A percentile compares a stretch with the other conserved stretches of the same genome.
These are phyloP conservation scores for Dolichotis patagonum DNA, from an alignment of 2,113 vertebrate species.

Conservation along the genomic window DNA sequence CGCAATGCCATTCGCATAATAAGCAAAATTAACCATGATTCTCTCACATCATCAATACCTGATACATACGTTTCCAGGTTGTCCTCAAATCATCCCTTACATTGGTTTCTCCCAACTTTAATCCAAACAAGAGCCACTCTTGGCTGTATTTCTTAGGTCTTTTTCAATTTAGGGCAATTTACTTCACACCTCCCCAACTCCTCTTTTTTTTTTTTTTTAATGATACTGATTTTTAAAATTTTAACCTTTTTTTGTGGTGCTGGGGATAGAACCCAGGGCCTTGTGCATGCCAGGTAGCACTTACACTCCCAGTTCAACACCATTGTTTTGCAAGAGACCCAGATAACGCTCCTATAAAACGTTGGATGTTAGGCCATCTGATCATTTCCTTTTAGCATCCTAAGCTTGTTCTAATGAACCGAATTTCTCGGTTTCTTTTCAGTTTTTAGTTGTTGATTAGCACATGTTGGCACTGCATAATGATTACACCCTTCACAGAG, in stretches of 20 bases:
- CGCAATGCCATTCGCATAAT: background rate
- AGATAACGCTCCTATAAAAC: background rate
- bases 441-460: background rate
- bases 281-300: too few relatives aligned
- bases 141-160: background rate
- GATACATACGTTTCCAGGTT: background rate
- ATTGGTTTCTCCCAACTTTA: background rate
- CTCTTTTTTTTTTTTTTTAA: background rate
- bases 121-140: background rate
- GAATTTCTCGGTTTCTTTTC: background rate
- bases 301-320: too few relatives aligned
- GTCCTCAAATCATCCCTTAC: background rate
- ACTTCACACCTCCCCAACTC: background rate
- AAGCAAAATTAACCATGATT: background rate
- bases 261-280: background rate
- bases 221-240: background rate
- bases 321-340: background rate
- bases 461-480: background rate
- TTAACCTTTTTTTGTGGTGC: background rate
- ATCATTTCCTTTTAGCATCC: background rate
- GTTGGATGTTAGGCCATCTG: background rate
- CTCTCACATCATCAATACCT: background rate
- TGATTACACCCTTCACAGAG: background rate
- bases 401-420: background rate
- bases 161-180: background rate